Percentiles rank a stretch among this genome's conserved stretches.
Conservation (phyloP, 2,113 vertebrate species). For the Thymallus thymallus region DNA sequence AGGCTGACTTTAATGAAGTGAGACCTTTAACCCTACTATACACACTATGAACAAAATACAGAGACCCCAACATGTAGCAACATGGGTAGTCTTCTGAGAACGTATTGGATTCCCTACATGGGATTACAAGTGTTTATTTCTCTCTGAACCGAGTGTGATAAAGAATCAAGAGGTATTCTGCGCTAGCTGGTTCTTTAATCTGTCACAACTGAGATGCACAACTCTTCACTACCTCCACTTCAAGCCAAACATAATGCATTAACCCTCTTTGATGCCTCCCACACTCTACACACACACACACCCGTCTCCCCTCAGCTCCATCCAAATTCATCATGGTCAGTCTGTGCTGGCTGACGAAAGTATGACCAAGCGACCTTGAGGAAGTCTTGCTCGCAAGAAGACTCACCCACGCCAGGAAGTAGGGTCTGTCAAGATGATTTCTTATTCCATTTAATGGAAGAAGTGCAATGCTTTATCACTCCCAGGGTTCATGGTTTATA, state of each 20-base stretch:
- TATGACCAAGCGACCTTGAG: conserved; percentile 77
- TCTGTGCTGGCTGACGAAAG: conserved; percentile 35
- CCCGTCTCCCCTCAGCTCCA: neutral
- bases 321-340: conserved; percentile 53
- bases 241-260: conserved; percentile 54
- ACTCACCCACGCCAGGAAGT: conserved; percentile 71
- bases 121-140: too few relatives aligned
- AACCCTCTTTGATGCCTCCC: conserved; percentile 35
- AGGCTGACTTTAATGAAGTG: too few relatives aligned
- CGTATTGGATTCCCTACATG: conserved; percentile 8
- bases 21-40: too few relatives aligned
- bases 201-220: conserved; percentile 18
- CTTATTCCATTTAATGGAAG: conserved; percentile 86
- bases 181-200: conserved; percentile 20
- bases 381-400: conserved; percentile 66
- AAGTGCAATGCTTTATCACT: conserved; percentile 76
- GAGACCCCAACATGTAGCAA: too few relatives aligned
- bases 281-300: conserved; percentile 5
- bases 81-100: too few relatives aligned
- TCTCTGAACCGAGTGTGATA: too few relatives aligned
- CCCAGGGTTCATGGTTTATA: conserved; percentile 71
- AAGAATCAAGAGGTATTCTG: conserved; percentile 15
- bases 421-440: conserved; percentile 91
- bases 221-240: conserved; percentile 33
- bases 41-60: neutral